A percentile compares a stretch with the other conserved stretches of the same genome.
Conservation (phyloP, 2,888 invertebrate genomes). For the Pherbina coryleti region DNA sequence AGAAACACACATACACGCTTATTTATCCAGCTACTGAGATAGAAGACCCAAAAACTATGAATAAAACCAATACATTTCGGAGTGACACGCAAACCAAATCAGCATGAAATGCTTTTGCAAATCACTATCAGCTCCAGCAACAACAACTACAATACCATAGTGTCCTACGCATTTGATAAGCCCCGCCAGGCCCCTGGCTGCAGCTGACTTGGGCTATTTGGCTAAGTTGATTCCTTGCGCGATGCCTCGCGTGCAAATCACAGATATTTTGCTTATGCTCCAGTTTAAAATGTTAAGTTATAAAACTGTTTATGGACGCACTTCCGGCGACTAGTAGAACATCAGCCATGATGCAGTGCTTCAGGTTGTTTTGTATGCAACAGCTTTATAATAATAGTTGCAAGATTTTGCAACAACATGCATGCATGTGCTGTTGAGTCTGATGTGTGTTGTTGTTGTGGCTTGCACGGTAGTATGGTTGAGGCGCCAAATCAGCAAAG, state of each 20-base stretch:
- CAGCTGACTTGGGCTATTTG: too few species aligned
- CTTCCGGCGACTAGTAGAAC: slow-evolving; percentile 46
- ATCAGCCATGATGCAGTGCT: background rate
- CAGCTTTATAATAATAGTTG: background rate
- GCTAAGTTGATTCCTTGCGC: background rate
- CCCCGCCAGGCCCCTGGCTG: background rate
- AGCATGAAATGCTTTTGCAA: slow-evolving; percentile 24
- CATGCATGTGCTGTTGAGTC: slow-evolving; percentile 11
- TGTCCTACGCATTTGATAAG: slow-evolving; percentile 4
- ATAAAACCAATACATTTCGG: background rate
- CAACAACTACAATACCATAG: background rate
- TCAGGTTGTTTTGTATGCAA: slow-evolving; percentile 5
- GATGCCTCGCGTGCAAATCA: slow-evolving; percentile 2
- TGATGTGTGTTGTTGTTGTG: background rate
- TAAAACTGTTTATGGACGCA: slow-evolving; percentile 52
- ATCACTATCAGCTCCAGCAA: background rate
- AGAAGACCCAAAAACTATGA: too few species aligned
- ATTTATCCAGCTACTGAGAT: too few species aligned
- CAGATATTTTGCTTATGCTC: slow-evolving; percentile 39
- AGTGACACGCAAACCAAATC: slow-evolving; percentile 21
- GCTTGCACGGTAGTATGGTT: background rate
- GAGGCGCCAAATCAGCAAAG: slow-evolving; percentile 13
- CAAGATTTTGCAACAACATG: background rate
- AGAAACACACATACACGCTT: too few species aligned
- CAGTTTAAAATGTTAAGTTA: slow-evolving; percentile 50